Evolutionary conservation across 2,797 vertebrate species (phyloP), one percentile per base, ranked within the genome.

Genomic region (Orestias chungarensis): DNA sequence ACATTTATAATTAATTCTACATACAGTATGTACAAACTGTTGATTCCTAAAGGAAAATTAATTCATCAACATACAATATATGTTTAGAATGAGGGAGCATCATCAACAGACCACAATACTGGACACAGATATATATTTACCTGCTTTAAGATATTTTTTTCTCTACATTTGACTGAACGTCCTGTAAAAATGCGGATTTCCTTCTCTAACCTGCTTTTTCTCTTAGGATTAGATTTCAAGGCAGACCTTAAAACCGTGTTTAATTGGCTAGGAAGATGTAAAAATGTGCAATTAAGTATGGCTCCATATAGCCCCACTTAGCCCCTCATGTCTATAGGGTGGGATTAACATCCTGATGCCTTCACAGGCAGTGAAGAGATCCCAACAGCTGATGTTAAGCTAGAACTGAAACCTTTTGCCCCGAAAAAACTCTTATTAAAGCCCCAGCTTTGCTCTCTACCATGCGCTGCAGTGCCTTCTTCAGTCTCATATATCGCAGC

Each of bases 341-440:
- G 50, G 82, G 78, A 84, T 94, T 90, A 92, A 91, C 91, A 92
- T 88, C 80, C 74, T 80, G 76, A 82, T 72, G 75, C 74, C 84
- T 91, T 90, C 72, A 76, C 71, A 64, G 83, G 71, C 79, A 87
- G 89, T 94, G 87, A 91, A 90, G 86, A 90, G 87, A 93, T 90
- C 88, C 80, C 76, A 66, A 79, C 81, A 75, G 79, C 81, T 86
- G 83, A 82, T 89, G 90, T 91, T 92, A 90, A 94, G 91, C 88
- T 90, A 70, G 78, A 86, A 83, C 79, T 85, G 68, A 74, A 87
- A 81, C 86, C 79, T 27, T 70, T 83, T 68, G 74, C 92, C 85
- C 87, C 23, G 46, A 91, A 88, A 91, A 88, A 91, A 80, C 81
- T 73, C 33, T 50, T 78, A 74, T 91, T 75, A 90, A 93, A 91